Evolutionary conservation across 2,113 vertebrate species (phyloP).

Genomic region (Eurypyga helias): DNA sequence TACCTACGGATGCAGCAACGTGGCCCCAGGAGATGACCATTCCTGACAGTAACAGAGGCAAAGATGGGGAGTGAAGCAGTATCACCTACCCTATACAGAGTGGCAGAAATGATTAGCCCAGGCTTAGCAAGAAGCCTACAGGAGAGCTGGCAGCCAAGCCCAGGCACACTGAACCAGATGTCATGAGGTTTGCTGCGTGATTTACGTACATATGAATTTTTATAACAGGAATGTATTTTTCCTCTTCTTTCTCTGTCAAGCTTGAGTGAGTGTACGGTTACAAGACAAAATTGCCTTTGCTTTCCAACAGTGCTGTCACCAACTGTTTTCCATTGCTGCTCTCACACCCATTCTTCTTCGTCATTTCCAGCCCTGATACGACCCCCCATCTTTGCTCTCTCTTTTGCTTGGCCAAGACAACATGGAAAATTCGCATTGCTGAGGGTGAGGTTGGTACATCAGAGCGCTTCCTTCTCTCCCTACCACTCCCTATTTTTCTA

Average conservation of each 20-base stretch:
- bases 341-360: constrained; percentile 9
- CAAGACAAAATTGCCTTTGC: constrained; percentile 21
- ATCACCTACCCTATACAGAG: not conserved
- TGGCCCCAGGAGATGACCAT: not conserved
- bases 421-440: not conserved
- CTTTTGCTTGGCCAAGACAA: not conserved
- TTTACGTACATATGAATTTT: not conserved
- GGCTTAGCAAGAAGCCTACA: not conserved
- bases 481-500: not conserved
- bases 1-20: not conserved
- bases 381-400: not conserved
- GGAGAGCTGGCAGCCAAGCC: not conserved
- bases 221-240: constrained; percentile 3
- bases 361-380: not conserved
- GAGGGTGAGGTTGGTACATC: not conserved
- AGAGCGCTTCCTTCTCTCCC: not conserved
- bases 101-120: not conserved
- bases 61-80: not conserved
- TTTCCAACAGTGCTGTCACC: not conserved
- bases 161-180: accelerated
- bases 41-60: not conserved
- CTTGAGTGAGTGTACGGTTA: constrained; percentile 5
- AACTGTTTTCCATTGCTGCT: not conserved
- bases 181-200: not conserved
- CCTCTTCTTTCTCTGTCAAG: constrained; percentile 4